These are phyloP conservation scores for Epistrophe grossulariae DNA, from an alignment of 2,888 invertebrate genomes.

Conservation along the genomic window DNA sequence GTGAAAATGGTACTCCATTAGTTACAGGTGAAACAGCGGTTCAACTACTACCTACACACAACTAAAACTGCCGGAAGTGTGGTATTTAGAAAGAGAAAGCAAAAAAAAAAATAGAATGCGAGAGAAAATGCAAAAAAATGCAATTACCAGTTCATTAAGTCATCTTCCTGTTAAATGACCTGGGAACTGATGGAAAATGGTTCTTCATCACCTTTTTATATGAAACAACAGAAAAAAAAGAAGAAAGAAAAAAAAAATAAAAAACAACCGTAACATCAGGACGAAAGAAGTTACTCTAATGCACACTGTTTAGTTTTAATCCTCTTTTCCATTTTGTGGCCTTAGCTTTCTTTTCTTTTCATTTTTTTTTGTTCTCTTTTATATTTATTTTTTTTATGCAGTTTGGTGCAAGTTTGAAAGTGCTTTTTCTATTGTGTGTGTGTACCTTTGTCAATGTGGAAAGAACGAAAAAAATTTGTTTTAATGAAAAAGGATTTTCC, in stretches of 20 bases:
- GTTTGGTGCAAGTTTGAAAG: conserved; percentile 16
- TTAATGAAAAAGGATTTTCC: conserved; percentile 30
- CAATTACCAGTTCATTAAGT: conserved; percentile 74
- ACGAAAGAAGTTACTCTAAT: conserved; percentile 29
- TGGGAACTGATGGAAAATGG: conserved; percentile 47
- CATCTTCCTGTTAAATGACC: conserved; percentile 68
- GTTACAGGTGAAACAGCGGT: conserved; percentile 36
- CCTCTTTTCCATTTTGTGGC: conserved; percentile 32
- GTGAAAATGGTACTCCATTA: conserved; percentile 50
- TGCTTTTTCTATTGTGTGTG: conserved; percentile 1
- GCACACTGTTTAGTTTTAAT: conserved; percentile 40
- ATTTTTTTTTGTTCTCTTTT: not conserved
- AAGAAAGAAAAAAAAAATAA: not conserved
- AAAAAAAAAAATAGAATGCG: conserved; percentile 14
- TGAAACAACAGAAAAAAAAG: not conserved
- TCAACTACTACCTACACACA: conserved; percentile 3
- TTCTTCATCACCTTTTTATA: conserved; percentile 33
- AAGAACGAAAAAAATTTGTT: not conserved
- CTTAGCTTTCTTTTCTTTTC: not conserved
- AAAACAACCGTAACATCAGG: not conserved
- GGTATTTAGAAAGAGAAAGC: conserved; percentile 43
- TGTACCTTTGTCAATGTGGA: not conserved
- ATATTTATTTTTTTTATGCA: not conserved
- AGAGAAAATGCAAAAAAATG: conserved; percentile 56
- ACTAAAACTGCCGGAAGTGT: conserved; percentile 32